These are phyloP conservation scores for Tapirus terrestris DNA, from an alignment of 2,113 vertebrate species.

Conservation along the genomic window DNA sequence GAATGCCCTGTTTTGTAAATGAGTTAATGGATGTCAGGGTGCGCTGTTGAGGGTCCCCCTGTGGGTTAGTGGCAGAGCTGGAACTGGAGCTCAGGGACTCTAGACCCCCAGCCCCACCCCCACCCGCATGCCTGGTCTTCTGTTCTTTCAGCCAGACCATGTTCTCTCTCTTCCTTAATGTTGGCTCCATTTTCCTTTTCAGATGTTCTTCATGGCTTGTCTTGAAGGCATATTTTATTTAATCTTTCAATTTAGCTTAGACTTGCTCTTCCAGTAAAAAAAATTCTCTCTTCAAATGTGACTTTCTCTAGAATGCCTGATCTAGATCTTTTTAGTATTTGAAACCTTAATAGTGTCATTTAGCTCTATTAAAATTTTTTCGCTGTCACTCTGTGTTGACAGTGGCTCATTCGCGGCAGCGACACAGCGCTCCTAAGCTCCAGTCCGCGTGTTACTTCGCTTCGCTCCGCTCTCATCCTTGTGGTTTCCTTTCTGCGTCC, in stretches of 20 bases:
- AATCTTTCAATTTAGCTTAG: not conserved
- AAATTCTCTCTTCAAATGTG: not conserved
- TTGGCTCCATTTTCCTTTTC: not conserved
- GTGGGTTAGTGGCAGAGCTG: not conserved
- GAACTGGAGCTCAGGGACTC: not conserved
- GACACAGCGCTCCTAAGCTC: rapidly evolving
- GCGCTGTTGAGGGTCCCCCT: not conserved
- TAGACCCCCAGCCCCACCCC: rapidly evolving
- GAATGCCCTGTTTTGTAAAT: not conserved
- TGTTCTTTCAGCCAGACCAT: no score
- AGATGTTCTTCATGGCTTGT: not conserved
- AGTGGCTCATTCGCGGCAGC: not conserved
- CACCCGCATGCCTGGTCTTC: rapidly evolving
- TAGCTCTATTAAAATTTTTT: not conserved
- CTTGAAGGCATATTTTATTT: not conserved
- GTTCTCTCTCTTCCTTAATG: not conserved
- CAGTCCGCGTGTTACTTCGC: not conserved
- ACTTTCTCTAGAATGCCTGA: not conserved
- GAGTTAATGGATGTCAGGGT: not conserved
- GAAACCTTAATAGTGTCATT: not conserved
- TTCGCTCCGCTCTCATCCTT: not conserved
- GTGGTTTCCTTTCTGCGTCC: conserved; percentile 40
- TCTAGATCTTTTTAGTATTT: not conserved
- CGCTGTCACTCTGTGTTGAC: not conserved
- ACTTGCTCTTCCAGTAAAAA: not conserved